These are phyloP conservation scores for Alcedo atthis DNA, from an alignment of 2,797 vertebrate species.

Conservation along the genomic window DNA sequence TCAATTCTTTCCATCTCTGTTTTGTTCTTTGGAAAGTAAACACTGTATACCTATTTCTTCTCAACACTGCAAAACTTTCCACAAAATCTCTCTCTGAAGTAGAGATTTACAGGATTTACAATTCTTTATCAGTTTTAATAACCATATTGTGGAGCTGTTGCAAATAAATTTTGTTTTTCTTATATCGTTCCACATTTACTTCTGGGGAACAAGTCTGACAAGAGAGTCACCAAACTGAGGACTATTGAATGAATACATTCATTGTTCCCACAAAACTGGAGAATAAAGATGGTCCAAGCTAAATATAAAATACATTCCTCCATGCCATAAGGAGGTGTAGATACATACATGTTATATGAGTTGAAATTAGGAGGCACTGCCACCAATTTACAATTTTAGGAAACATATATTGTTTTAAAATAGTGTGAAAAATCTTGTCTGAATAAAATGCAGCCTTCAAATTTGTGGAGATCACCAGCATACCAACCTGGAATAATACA, in stretches of 20 bases:
- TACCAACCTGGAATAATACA: neutral
- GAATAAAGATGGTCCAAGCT: neutral
- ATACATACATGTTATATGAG: neutral
- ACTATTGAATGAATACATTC: neutral
- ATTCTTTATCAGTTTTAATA: neutral
- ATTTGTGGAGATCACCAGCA: neutral
- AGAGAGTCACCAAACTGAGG: neutral
- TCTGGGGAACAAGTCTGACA: neutral
- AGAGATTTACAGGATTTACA: neutral
- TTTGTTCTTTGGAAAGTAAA: neutral
- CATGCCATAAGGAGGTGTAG: neutral
- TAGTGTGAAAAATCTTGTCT: neutral
- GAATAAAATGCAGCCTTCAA: neutral
- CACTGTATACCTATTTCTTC: neutral
- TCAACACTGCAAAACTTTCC: neutral
- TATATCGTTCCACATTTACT: neutral
- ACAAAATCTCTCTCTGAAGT: neutral
- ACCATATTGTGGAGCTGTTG: neutral
- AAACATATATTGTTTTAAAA: neutral
- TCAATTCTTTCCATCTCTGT: neutral
- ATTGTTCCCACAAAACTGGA: neutral
- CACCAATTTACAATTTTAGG: neutral
- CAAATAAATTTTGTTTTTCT: neutral
- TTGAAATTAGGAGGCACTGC: neutral
- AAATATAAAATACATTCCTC: neutral